phyloP scores from a whole-genome alignment of 2,797 vertebrate genomes.

The Miichthys miiuy region DNA sequence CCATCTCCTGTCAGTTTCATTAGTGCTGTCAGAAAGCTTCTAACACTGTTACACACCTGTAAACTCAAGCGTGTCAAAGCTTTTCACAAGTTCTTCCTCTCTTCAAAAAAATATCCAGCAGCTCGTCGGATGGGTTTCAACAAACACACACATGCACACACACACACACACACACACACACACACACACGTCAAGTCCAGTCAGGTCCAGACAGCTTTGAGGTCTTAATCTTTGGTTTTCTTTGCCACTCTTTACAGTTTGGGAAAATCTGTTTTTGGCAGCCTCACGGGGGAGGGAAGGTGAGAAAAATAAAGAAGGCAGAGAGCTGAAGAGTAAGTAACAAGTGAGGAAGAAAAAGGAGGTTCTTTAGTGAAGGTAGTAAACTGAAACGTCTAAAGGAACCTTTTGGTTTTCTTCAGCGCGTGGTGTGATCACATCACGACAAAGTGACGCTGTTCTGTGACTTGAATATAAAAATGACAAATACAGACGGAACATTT shows the following conservation, averaged over 20 bases:
- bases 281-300: constrained; percentile 62
- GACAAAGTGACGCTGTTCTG: background rate
- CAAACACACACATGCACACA: constrained; percentile 8
- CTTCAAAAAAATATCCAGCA: constrained; percentile 19
- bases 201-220: constrained; percentile 63
- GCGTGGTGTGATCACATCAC: background rate
- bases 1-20: constrained; percentile 60
- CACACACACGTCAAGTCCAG: constrained; percentile 24
- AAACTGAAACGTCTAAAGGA: constrained; percentile 38
- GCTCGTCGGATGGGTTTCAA: constrained; percentile 47
- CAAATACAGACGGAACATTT: background rate
- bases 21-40: constrained; percentile 70
- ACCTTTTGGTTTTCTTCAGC: constrained; percentile 7
- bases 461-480: background rate
- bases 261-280: constrained; percentile 72
- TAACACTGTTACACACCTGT: constrained; percentile 75
- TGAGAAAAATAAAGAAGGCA: constrained; percentile 64
- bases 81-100: constrained; percentile 74
- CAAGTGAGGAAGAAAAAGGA: constrained; percentile 60
- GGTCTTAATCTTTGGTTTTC: constrained; percentile 75
- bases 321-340: constrained; percentile 69
- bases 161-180: constrained; percentile 12
- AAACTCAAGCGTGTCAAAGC: constrained; percentile 77
- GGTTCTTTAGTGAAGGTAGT: constrained; percentile 39
- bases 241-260: constrained; percentile 66